These are phyloP conservation scores for Halcyon badia DNA, from an alignment of 2,797 vertebrate genomes.

Conservation along the genomic window DNA sequence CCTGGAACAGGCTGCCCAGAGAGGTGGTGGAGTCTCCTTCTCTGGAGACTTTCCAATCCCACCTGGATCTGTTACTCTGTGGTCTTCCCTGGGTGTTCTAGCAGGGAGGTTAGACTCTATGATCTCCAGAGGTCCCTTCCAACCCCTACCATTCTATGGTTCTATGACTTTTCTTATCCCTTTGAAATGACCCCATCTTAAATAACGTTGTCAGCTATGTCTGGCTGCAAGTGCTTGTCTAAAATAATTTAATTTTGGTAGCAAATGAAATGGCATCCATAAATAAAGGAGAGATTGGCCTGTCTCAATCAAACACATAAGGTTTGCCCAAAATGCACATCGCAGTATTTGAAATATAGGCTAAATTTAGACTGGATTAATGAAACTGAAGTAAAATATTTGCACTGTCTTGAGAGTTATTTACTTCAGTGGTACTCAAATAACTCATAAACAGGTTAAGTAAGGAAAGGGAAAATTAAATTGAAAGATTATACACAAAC, in stretches of 20 bases:
- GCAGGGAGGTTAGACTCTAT: too few species aligned
- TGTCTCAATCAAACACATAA: not conserved
- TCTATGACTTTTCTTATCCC: not conserved
- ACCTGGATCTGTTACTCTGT: too few species aligned
- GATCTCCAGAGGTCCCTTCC: too few species aligned
- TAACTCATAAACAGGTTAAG: not conserved
- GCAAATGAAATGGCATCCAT: not conserved
- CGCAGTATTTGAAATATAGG: not conserved
- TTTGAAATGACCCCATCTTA: not conserved
- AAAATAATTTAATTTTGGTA: not conserved
- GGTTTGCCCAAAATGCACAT: not conserved
- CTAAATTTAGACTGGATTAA: not conserved
- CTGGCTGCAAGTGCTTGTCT: not conserved
- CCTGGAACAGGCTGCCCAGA: too few species aligned
- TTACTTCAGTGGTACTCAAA: not conserved
- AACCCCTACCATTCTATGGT: too few species aligned
- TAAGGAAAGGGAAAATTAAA: slow-evolving; percentile 5
- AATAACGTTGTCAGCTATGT: not conserved
- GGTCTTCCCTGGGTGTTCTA: too few species aligned
- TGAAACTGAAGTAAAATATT: not conserved
- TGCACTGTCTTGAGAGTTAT: not conserved
- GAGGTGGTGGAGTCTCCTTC: too few species aligned
- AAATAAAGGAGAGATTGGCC: not conserved
- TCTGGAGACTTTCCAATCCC: too few species aligned
- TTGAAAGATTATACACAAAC: not conserved